A percentile compares a stretch with the other conserved stretches of the same genome.
Evolutionary conservation across 2,797 vertebrate species (phyloP).

Genomic region (Mormyrops attenuatus): DNA sequence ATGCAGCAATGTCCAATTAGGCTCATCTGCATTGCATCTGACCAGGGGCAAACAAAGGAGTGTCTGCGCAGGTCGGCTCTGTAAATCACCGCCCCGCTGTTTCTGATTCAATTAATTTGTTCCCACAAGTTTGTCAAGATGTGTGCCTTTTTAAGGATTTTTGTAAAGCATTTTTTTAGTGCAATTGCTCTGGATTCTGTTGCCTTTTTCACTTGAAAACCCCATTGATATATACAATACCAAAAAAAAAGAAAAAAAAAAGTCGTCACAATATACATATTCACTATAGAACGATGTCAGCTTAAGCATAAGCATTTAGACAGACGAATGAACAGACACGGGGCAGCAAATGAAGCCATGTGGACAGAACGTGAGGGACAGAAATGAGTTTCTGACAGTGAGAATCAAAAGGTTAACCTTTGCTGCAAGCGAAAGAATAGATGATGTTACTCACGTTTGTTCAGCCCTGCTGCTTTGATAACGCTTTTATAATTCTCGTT

Average conservation of each 20-base stretch:
- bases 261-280: neutral
- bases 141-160: slow-evolving; percentile 54
- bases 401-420: neutral
- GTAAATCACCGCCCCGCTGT: neutral
- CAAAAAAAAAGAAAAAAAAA: slow-evolving; percentile 18
- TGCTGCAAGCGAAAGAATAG: neutral
- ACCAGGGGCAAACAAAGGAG: slow-evolving; percentile 6
- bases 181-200: slow-evolving; percentile 31
- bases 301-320: neutral
- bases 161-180: slow-evolving; percentile 19
- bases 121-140: slow-evolving; percentile 29
- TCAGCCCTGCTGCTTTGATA: neutral
- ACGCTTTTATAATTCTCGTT: neutral
- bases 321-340: neutral
- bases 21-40: neutral
- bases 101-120: neutral
- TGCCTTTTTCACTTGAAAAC: slow-evolving; percentile 26
- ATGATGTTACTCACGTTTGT: neutral
- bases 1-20: neutral
- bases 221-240: slow-evolving; percentile 22
- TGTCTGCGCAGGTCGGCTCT: neutral
- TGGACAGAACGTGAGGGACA: neutral
- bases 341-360: slow-evolving; percentile 10
- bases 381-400: neutral
- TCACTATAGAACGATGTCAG: neutral